Evolutionary conservation across 1,140 invertebrate species (phyloP), one percentile per base, ranked within the genome.

Genomic region (Copidosoma floridanum): DNA sequence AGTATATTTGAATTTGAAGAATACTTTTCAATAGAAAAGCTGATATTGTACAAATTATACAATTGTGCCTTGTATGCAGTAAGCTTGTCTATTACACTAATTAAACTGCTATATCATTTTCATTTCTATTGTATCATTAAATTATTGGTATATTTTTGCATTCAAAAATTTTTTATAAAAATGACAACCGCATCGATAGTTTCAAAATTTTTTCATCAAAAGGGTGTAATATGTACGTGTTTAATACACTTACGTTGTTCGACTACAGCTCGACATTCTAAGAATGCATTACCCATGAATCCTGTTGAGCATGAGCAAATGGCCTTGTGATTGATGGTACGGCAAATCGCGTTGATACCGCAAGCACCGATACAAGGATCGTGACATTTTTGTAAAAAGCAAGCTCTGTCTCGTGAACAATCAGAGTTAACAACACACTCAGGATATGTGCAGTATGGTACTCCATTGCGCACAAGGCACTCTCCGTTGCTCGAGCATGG

Each of bases 381-480:
- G 59, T 85, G 79, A 69, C 92, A 94, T 76, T 91, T 90, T 65
- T 90, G 88, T 27, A 84, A 85, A 63, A 90, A 88, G 72, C 93
- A 95, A 1, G 91, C 86, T 54, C 88, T 86, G 67, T 93, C 86
- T 44, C 89, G 82, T 0, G 90, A 83, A 80, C 93, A 95, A 63
- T 93, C 91, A 43, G 88, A 86, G 69, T 93, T 92, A 27, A 91
- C 89, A 10, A 93, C 80, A 78, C 92, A 94, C 76, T 94, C 92
- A 1, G 92, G 89, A 78, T 95, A 95, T 6, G 83, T 83, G 71
- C 92, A 94, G 32, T 84, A 81, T 2, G 91, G 89, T 6, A 82
- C 77, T 21, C 83, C 86, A 64, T 88, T 86, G 12, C 85, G 78
- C 1, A 91, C 86, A 40, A 85, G 82, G 69, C 93, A 94, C 63